phyloP scores from a whole-genome alignment of 2,113 vertebrate genomes.

The Mystacornis crossleyi region DNA sequence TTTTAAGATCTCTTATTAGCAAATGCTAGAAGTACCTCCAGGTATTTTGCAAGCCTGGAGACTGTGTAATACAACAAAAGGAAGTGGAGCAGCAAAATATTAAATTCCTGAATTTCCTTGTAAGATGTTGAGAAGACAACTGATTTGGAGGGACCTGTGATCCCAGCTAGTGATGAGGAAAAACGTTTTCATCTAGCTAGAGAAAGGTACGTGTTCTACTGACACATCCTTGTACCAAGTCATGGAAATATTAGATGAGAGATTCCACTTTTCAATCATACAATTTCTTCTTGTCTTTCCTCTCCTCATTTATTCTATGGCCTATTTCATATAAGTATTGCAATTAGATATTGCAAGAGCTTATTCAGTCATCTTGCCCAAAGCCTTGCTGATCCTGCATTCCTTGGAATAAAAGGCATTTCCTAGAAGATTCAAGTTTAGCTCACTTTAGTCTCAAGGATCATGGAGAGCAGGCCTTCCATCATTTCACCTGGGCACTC shows the following conservation, averaged over 20 bases:
- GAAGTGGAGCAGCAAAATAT: not conserved
- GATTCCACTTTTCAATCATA: not conserved
- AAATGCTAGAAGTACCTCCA: not conserved
- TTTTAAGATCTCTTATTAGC: slow-evolving; percentile 43
- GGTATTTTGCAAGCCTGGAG: not conserved
- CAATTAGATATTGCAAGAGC: not conserved
- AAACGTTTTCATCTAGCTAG: not conserved
- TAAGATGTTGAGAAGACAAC: not conserved
- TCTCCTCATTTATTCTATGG: not conserved
- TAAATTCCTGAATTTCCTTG: not conserved
- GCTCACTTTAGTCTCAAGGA: not conserved
- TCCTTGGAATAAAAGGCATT: not conserved
- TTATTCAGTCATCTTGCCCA: not conserved
- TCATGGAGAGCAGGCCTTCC: not conserved
- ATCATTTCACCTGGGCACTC: not conserved
- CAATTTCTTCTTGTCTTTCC: not conserved
- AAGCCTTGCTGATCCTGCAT: not conserved
- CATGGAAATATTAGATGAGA: not conserved
- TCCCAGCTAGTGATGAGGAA: not conserved
- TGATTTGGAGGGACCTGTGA: not conserved
- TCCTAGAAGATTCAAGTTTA: not conserved
- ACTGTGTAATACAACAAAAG: not conserved
- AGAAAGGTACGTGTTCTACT: not conserved
- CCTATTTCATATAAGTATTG: not conserved
- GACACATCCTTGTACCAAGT: not conserved